These are phyloP conservation scores for Mesoclemmys tuberculata DNA, from an alignment of 2,113 vertebrate genomes.

Conservation along the genomic window DNA sequence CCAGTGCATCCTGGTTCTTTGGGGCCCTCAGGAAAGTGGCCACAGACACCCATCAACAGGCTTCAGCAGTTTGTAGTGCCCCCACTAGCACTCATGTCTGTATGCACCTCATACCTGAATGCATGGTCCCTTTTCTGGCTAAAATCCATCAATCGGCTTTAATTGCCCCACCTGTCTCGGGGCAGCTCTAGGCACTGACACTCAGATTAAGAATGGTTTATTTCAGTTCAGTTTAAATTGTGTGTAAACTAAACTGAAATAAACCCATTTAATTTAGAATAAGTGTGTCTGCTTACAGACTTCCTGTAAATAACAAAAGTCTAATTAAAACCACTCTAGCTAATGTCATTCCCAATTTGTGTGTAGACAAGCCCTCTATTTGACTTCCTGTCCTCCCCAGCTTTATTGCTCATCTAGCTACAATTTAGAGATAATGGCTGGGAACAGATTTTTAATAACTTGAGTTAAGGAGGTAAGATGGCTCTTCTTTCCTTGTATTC, in stretches of 20 bases:
- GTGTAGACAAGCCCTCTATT: neutral
- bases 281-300: neutral
- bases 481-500: neutral
- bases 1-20: neutral
- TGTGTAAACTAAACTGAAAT: neutral
- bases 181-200: neutral
- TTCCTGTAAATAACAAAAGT: neutral
- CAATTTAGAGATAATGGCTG: neutral
- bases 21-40: neutral
- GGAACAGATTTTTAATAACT: neutral
- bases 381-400: neutral
- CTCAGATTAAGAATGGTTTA: neutral
- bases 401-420: neutral
- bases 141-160: neutral
- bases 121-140: neutral
- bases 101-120: neutral
- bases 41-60: neutral
- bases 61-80: neutral
- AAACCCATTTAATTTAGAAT: neutral
- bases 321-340: neutral
- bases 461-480: neutral
- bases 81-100: neutral
- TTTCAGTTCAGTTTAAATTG: neutral
- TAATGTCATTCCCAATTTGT: neutral
- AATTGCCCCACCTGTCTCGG: neutral